These are phyloP conservation scores for Hanleya hanleyi DNA, from an alignment of 2,888 invertebrate genomes.

Conservation along the genomic window DNA sequence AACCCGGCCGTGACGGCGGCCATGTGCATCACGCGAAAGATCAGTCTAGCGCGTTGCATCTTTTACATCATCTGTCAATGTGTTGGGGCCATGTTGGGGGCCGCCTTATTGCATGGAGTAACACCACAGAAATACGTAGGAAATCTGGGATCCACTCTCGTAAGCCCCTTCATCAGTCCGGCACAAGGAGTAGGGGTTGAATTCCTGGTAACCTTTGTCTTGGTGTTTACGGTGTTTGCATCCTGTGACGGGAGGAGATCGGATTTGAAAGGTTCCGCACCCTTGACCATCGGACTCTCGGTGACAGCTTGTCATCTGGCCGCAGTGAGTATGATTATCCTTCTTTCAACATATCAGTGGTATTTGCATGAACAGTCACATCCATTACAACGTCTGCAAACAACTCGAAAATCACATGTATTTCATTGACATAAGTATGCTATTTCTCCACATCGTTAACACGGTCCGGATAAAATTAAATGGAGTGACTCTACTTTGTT, in stretches of 20 bases:
- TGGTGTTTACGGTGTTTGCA: slow-evolving; percentile 88
- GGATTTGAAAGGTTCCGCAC: slow-evolving; percentile 87
- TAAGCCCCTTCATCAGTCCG: slow-evolving; percentile 69
- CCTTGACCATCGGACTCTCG: slow-evolving; percentile 88
- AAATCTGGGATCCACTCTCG: slow-evolving; percentile 44
- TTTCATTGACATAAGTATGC: no score
- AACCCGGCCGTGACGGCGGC: slow-evolving; percentile 95
- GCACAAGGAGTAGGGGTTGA: slow-evolving; percentile 89
- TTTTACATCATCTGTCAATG: slow-evolving; percentile 90
- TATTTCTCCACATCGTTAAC: no score
- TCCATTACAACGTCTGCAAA: no score
- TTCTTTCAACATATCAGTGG: no score
- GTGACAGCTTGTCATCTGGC: slow-evolving; percentile 91
- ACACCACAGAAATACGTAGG: slow-evolving; percentile 43
- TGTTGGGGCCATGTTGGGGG: slow-evolving; percentile 94
- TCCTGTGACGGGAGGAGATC: slow-evolving; percentile 87
- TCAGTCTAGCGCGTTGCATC: slow-evolving; percentile 86
- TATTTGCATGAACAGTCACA: no score
- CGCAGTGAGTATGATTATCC: slow-evolving; percentile 81
- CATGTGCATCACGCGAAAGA: slow-evolving; percentile 86
- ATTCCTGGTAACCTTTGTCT: slow-evolving; percentile 87
- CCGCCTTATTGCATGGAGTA: slow-evolving; percentile 88
- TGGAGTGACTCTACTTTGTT: no score
- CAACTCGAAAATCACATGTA: no score
- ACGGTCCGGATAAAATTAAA: no score